Evolutionary conservation across 2,113 vertebrate species (phyloP).

Genomic region (Nyctibius bracteatus): DNA sequence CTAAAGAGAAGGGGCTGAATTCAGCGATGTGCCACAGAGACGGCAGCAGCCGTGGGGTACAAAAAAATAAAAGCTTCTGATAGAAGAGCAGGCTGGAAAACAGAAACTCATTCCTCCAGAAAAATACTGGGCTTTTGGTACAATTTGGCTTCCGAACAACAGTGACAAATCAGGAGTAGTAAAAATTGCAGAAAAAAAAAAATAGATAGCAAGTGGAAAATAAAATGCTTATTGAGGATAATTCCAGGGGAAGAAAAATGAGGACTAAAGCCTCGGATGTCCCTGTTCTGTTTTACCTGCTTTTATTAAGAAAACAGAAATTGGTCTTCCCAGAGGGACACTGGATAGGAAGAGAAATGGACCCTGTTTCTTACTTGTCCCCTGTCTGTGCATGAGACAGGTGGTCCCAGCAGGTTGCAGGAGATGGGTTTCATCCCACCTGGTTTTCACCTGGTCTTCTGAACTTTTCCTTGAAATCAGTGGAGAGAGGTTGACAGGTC

Average conservation of each 20-base stretch:
- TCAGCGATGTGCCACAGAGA: fast-evolving
- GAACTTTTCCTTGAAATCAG: neutral
- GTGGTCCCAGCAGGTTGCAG: neutral
- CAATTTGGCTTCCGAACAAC: neutral
- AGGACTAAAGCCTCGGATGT: neutral
- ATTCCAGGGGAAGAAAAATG: neutral
- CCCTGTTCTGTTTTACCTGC: neutral
- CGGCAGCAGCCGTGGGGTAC: fast-evolving
- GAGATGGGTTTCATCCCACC: neutral
- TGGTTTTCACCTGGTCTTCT: neutral
- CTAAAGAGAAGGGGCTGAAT: neutral
- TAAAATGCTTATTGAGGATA: slow-evolving; percentile 16
- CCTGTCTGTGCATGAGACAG: neutral
- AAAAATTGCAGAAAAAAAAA: neutral
- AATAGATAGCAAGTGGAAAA: neutral
- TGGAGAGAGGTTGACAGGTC: neutral
- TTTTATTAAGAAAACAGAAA: neutral
- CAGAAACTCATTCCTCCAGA: neutral
- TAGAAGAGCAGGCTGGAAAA: neutral
- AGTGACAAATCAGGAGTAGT: neutral
- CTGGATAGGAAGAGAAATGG: neutral
- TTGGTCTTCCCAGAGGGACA: fast-evolving
- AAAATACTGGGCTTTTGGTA: neutral
- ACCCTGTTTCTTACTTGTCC: neutral
- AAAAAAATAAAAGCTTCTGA: neutral